phyloP scores from a whole-genome alignment of 2,888 invertebrate species.

The Linyphia triangularis region DNA sequence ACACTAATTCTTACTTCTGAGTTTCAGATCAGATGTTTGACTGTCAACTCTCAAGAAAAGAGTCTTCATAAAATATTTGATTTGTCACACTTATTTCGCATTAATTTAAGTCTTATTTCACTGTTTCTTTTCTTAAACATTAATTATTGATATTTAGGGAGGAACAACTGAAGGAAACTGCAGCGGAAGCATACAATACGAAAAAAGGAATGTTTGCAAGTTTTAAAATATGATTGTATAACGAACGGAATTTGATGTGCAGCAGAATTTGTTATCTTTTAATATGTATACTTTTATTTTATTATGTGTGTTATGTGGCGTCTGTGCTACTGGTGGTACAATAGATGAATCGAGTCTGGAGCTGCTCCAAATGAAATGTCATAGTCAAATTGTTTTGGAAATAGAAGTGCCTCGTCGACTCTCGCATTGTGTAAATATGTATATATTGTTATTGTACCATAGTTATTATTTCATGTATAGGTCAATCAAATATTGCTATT shows the following conservation, averaged over 20 bases:
- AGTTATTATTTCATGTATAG: constrained; percentile 65
- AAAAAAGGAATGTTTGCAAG: background rate
- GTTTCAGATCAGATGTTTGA: background rate
- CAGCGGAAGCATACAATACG: constrained; percentile 42
- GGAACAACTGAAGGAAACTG: background rate
- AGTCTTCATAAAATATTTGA: no score
- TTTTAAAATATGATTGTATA: background rate
- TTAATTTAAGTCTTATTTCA: no score
- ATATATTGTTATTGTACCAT: constrained; percentile 72
- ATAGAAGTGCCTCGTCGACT: constrained; percentile 52
- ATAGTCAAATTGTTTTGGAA: constrained; percentile 52
- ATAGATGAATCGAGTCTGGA: constrained; percentile 11
- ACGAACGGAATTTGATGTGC: constrained; percentile 53
- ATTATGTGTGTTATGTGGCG: constrained; percentile 10
- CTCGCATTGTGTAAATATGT: constrained; percentile 71
- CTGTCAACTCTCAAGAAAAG: background rate
- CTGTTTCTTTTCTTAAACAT: no score
- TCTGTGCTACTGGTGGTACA: constrained; percentile 25
- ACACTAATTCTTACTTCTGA: background rate
- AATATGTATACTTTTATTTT: constrained; percentile 22
- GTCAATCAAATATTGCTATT: constrained; percentile 65
- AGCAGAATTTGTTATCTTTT: constrained; percentile 46
- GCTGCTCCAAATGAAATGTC: constrained; percentile 19
- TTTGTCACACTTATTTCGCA: no score
- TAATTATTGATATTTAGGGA: background rate